A percentile compares a stretch with the other conserved stretches of the same genome.
Conservation (phyloP, 2,113 vertebrate species). For the Percopsis transmontana region DNA sequence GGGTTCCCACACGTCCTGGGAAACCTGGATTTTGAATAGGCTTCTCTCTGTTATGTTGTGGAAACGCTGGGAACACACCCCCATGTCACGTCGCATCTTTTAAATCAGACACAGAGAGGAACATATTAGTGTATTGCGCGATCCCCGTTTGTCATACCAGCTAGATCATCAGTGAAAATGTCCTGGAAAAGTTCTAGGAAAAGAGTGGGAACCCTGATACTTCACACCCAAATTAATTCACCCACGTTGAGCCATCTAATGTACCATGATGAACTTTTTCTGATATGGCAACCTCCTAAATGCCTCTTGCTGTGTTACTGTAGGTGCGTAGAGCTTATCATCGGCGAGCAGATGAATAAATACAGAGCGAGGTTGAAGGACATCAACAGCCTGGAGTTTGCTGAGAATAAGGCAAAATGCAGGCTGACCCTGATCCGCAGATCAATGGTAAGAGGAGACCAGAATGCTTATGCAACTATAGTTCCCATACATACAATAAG, state of each 20-base stretch:
- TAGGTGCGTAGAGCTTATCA: slow-evolving; percentile 94
- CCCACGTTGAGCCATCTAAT: not conserved
- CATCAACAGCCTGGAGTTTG: slow-evolving; percentile 96
- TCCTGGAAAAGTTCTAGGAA: too few species aligned
- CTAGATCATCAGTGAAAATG: too few species aligned
- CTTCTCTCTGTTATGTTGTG: too few species aligned
- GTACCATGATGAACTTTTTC: too few species aligned
- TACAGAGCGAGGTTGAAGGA: slow-evolving; percentile 95
- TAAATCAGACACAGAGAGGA: too few species aligned
- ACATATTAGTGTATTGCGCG: too few species aligned
- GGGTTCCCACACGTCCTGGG: not conserved
- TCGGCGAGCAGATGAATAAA: slow-evolving; percentile 97
- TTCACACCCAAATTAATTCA: too few species aligned
- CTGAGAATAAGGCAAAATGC: slow-evolving; percentile 95
- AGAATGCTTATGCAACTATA: not conserved
- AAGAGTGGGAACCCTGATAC: too few species aligned
- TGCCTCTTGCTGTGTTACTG: not conserved
- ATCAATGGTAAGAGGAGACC: slow-evolving; percentile 88
- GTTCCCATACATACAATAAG: not conserved
- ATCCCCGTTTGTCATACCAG: too few species aligned
- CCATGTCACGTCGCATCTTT: too few species aligned
- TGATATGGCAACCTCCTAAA: too few species aligned
- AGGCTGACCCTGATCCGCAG: slow-evolving; percentile 91
- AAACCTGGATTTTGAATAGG: not conserved
- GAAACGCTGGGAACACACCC: too few species aligned